A percentile compares a stretch with the other conserved stretches of the same genome.
Evolutionary conservation across 2,888 invertebrate genomes (phyloP).

Genomic region (Atherix ibis): DNA sequence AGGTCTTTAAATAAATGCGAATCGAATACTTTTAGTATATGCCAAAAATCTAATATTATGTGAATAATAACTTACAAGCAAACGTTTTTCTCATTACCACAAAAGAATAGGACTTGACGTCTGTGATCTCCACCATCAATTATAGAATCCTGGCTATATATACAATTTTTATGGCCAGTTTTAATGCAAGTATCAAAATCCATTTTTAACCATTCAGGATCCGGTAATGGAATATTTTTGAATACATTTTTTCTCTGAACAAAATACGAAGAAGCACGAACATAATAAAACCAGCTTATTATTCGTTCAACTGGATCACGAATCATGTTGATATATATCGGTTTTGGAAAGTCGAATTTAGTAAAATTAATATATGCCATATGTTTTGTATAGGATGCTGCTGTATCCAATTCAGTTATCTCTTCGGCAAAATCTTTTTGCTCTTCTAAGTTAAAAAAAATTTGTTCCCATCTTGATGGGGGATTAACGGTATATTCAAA

Average conservation of each 20-base stretch:
- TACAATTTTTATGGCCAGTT: slow-evolving; percentile 62
- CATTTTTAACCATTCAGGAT: slow-evolving; percentile 58
- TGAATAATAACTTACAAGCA: slow-evolving; percentile 50
- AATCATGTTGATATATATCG: slow-evolving; percentile 79
- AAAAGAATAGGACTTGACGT: slow-evolving; percentile 75
- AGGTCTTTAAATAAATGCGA: slow-evolving; percentile 35
- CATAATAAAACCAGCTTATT: slow-evolving; percentile 82
- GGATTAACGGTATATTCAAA: slow-evolving; percentile 10
- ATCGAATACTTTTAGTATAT: neutral
- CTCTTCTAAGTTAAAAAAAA: no score
- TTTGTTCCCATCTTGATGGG: no score
- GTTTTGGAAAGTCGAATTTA: slow-evolving; percentile 57
- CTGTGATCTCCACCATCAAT: slow-evolving; percentile 69
- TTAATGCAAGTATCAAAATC: slow-evolving; percentile 76
- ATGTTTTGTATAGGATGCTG: slow-evolving; percentile 73
- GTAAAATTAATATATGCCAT: slow-evolving; percentile 81
- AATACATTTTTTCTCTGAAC: slow-evolving; percentile 56
- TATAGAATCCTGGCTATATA: slow-evolving; percentile 63
- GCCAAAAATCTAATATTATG: neutral
- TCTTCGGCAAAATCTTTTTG: slow-evolving; percentile 55
- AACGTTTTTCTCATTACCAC: slow-evolving; percentile 62
- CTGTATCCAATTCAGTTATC: slow-evolving; percentile 55
- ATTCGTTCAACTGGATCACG: slow-evolving; percentile 80
- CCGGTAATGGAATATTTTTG: slow-evolving; percentile 42
- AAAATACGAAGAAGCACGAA: slow-evolving; percentile 79